Conservation (phyloP, 2,888 invertebrate species). For the Mayetiola destructor region DNA sequence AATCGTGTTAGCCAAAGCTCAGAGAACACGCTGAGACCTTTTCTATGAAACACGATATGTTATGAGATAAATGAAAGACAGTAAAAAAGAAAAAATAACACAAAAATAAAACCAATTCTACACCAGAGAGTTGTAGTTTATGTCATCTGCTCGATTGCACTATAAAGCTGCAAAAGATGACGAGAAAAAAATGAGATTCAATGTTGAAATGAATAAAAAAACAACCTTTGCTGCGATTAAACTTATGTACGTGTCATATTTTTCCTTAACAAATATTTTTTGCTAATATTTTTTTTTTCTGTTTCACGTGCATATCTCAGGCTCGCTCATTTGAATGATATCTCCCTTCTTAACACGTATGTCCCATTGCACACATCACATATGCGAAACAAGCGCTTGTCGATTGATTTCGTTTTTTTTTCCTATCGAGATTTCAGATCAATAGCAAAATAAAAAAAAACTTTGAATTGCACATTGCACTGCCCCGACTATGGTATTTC, state of each 20-base stretch:
- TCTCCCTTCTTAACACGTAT: not conserved
- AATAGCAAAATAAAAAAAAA: too few relatives aligned
- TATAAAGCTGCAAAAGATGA: not conserved
- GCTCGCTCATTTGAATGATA: not conserved
- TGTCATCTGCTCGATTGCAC: not conserved
- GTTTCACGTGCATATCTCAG: too few relatives aligned
- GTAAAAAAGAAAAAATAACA: not conserved
- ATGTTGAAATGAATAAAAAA: not conserved
- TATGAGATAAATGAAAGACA: too few relatives aligned
- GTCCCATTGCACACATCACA: not conserved
- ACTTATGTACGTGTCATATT: conserved; percentile 12
- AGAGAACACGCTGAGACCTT: conserved; percentile 7
- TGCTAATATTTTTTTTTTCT: not conserved
- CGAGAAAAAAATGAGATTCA: not conserved
- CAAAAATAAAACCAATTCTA: not conserved
- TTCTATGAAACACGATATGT: too few relatives aligned
- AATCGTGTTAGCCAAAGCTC: conserved; percentile 6
- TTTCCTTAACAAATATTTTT: not conserved
- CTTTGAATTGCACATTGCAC: too few relatives aligned
- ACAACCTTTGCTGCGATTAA: not conserved
- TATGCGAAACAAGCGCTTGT: conserved; percentile 9
- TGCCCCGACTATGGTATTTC: too few relatives aligned
- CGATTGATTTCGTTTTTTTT: too few relatives aligned
- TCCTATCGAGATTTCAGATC: too few relatives aligned
- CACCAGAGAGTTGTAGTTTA: too few relatives aligned